Percentiles rank a stretch among this genome's conserved stretches.
Conservation (phyloP, 2,797 vertebrate genomes). For the Malurus splendens region DNA sequence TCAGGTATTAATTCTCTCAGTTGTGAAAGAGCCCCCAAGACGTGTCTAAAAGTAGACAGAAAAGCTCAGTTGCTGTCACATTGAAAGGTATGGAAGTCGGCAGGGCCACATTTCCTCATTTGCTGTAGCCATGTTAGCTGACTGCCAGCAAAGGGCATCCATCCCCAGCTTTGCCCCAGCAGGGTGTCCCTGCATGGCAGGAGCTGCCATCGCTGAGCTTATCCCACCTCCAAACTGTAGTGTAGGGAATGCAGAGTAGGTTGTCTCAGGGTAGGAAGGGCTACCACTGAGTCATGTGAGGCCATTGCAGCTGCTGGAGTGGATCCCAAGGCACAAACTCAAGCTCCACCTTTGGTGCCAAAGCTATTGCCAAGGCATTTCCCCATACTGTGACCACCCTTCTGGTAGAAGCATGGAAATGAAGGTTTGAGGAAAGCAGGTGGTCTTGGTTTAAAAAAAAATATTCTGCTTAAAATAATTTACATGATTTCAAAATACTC, state of each 20-base stretch:
- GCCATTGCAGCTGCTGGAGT: not conserved
- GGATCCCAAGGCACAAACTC: not conserved
- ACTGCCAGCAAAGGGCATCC: not conserved
- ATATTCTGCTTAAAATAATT: not conserved
- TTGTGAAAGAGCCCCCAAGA: not conserved
- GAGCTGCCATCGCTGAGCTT: not conserved
- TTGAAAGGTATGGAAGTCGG: not conserved
- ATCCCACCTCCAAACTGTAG: not conserved
- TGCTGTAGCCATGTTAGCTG: fast-evolving
- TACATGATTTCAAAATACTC: not conserved
- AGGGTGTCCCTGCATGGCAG: fast-evolving
- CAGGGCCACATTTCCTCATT: not conserved
- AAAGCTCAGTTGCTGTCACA: not conserved
- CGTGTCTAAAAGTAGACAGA: not conserved
- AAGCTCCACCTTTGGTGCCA: not conserved
- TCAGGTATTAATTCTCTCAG: not conserved
- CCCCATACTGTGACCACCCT: not conserved
- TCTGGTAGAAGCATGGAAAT: not conserved
- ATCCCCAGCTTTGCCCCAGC: not conserved
- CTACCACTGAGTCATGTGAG: fast-evolving
- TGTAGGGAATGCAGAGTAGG: not conserved
- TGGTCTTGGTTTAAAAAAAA: not conserved
- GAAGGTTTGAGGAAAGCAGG: not conserved
- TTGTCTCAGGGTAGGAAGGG: not conserved
- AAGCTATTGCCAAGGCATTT: not conserved